Evolutionary conservation across 2,888 invertebrate genomes (phyloP).

Genomic region (Luperina testacea): DNA sequence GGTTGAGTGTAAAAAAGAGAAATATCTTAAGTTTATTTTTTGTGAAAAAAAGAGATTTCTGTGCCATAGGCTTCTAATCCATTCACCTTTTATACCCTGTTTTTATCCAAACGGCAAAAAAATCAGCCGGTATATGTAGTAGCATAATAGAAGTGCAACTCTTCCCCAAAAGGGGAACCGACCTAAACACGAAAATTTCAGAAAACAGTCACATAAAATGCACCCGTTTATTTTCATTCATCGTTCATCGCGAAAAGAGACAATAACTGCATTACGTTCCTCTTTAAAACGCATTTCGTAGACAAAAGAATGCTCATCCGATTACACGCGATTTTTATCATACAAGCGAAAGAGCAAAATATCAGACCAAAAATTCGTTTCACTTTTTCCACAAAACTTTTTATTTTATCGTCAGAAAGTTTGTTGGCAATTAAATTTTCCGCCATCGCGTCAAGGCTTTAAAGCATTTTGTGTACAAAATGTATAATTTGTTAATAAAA

Average conservation of each 20-base stretch:
- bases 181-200: too few relatives aligned
- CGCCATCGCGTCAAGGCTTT: slow-evolving; percentile 21
- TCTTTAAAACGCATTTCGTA: slow-evolving; percentile 17
- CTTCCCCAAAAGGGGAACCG: too few relatives aligned
- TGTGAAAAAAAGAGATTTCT: background rate
- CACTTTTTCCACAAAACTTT: slow-evolving; percentile 34
- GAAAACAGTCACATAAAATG: background rate
- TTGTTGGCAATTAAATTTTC: slow-evolving; percentile 47
- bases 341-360: slow-evolving; percentile 20
- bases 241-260: slow-evolving; percentile 16
- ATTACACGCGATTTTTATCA: slow-evolving; percentile 22
- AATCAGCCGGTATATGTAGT: background rate
- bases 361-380: slow-evolving; percentile 32
- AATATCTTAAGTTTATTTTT: too few relatives aligned
- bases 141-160: too few relatives aligned
- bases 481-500: slow-evolving; percentile 22
- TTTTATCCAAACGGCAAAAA: background rate
- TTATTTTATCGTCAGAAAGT: slow-evolving; percentile 40
- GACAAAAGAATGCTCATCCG: slow-evolving; percentile 18
- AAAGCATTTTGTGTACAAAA: slow-evolving; percentile 44
- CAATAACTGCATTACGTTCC: slow-evolving; percentile 20
- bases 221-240: slow-evolving; percentile 8
- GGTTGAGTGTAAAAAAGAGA: background rate
- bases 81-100: background rate
- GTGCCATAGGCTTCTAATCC: background rate